These are phyloP conservation scores for Patella depressa DNA, from an alignment of 2,888 invertebrate genomes.

Conservation along the genomic window DNA sequence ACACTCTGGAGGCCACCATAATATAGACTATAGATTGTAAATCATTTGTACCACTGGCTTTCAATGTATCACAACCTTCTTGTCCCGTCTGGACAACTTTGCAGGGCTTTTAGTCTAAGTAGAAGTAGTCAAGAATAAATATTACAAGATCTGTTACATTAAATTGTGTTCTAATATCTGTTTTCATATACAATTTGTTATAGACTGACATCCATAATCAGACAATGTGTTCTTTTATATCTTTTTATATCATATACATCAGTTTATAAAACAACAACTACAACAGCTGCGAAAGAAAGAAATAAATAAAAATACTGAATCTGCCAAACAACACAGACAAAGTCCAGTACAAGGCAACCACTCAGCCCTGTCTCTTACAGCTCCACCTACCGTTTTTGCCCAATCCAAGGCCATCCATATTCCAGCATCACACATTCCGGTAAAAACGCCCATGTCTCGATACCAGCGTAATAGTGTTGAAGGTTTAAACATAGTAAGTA, in stretches of 20 bases:
- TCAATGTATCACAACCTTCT: no score
- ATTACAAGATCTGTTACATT: not conserved
- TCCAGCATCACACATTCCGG: constrained; percentile 73
- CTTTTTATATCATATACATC: constrained; percentile 13
- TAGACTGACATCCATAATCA: constrained; percentile 4
- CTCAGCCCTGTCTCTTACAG: constrained; percentile 62
- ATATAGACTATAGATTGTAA: no score
- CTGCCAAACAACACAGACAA: constrained; percentile 56
- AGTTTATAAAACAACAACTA: constrained; percentile 60
- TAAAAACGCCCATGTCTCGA: constrained; percentile 73
- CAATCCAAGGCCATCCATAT: constrained; percentile 75
- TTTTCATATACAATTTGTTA: not conserved
- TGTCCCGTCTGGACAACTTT: no score
- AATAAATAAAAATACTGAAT: constrained; percentile 49
- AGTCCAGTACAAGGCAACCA: constrained; percentile 76
- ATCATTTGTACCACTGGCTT: no score
- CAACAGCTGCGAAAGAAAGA: constrained; percentile 57
- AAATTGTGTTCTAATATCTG: not conserved
- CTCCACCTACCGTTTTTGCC: constrained; percentile 49
- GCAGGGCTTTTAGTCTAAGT: no score
- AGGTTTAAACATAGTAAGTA: constrained; percentile 82
- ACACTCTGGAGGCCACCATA: no score
- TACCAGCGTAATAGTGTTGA: constrained; percentile 88
- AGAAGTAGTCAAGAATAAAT: no score
- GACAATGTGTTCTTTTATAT: not conserved